These are phyloP conservation scores for Thera britannica DNA, from an alignment of 2,888 invertebrate genomes.

Conservation along the genomic window DNA sequence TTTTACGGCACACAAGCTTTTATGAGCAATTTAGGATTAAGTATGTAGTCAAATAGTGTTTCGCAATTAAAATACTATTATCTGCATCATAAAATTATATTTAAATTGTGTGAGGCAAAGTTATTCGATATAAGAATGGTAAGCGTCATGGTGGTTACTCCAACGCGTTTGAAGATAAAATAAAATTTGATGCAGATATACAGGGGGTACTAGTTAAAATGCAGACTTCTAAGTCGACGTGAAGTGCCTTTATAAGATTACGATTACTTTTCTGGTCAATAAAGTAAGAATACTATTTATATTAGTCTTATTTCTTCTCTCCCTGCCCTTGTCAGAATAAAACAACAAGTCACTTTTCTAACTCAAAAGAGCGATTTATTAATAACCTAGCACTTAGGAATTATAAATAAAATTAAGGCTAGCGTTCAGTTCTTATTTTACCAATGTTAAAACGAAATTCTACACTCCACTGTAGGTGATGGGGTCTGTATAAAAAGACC, in stretches of 20 bases:
- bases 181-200: background rate
- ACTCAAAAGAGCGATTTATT: constrained; percentile 84
- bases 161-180: too few relatives aligned
- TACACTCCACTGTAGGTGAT: constrained; percentile 46
- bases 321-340: constrained; percentile 53
- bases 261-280: constrained; percentile 33
- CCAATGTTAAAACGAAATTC: constrained; percentile 64
- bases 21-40: too few relatives aligned
- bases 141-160: too few relatives aligned
- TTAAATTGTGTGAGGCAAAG: too few relatives aligned
- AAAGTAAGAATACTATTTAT: constrained; percentile 28
- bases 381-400: constrained; percentile 80
- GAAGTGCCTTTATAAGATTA: constrained; percentile 12
- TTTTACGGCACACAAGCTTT: too few relatives aligned
- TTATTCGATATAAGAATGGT: too few relatives aligned
- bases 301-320: constrained; percentile 10
- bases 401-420: constrained; percentile 83
- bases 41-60: too few relatives aligned
- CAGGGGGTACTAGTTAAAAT: background rate
- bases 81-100: too few relatives aligned
- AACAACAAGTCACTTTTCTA: constrained; percentile 76
- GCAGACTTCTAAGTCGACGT: background rate
- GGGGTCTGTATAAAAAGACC: constrained; percentile 9
- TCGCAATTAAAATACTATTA: too few relatives aligned
- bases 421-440: constrained; percentile 81